Percentiles rank a stretch among this genome's conserved stretches.
Conservation (phyloP, 2,113 vertebrate species). For the Ceyx melanurus region DNA sequence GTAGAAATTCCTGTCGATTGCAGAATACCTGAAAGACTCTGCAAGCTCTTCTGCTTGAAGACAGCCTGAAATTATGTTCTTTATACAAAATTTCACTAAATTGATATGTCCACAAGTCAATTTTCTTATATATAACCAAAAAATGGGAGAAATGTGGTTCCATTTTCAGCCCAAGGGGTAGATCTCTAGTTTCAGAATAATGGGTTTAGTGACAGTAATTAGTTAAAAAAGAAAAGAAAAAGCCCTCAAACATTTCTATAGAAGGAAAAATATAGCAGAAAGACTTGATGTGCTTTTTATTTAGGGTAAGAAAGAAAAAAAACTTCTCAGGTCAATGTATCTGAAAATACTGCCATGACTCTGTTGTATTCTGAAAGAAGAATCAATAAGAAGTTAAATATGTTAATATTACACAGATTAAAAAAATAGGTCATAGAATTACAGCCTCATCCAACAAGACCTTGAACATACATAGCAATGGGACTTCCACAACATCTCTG, state of each 20-base stretch:
- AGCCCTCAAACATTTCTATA: not conserved
- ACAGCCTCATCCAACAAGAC: not conserved
- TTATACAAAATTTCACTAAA: not conserved
- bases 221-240: not conserved
- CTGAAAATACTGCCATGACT: not conserved
- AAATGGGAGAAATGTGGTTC: not conserved
- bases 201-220: not conserved
- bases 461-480: not conserved
- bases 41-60: not conserved
- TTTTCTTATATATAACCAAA: not conserved
- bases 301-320: not conserved
- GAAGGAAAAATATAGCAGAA: not conserved
- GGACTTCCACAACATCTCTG: not conserved
- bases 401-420: not conserved
- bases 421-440: not conserved
- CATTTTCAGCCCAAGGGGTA: not conserved
- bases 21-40: not conserved
- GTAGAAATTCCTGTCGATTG: not conserved
- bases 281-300: not conserved
- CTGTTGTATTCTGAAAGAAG: not conserved
- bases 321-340: not conserved
- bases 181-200: not conserved
- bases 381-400: not conserved
- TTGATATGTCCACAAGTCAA: not conserved
- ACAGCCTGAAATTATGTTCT: not conserved